Conservation (phyloP, 2,113 vertebrate species). For the Xenopus tropicalis region UCB_Xtro_10.0 CM004444.2:147037001-147037500, state of each 20-base stretch:
- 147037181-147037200: not conserved
- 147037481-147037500: slow-evolving; percentile 24
- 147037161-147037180: no score
- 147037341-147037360: slow-evolving; percentile 42
- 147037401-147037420: slow-evolving; percentile 42
- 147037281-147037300: slow-evolving; percentile 31
- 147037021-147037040: no score
- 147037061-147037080: no score
- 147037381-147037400: slow-evolving; percentile 43
- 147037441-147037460: slow-evolving; percentile 41
- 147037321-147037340: slow-evolving; percentile 36
- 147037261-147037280: slow-evolving; percentile 12
- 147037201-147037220: slow-evolving; percentile 12
- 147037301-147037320: slow-evolving; percentile 40
- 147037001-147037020: no score
- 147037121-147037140: no score
- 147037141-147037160: no score
- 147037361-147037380: slow-evolving; percentile 34
- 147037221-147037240: slow-evolving; percentile 5
- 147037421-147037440: slow-evolving; percentile 30
- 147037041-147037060: no score
- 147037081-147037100: no score
- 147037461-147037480: slow-evolving; percentile 40
- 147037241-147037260: slow-evolving; percentile 1
- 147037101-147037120: no score